Base-by-base conservation (phyloP, 2,113 vertebrate genomes). In the Scomber japonicus region DNA sequence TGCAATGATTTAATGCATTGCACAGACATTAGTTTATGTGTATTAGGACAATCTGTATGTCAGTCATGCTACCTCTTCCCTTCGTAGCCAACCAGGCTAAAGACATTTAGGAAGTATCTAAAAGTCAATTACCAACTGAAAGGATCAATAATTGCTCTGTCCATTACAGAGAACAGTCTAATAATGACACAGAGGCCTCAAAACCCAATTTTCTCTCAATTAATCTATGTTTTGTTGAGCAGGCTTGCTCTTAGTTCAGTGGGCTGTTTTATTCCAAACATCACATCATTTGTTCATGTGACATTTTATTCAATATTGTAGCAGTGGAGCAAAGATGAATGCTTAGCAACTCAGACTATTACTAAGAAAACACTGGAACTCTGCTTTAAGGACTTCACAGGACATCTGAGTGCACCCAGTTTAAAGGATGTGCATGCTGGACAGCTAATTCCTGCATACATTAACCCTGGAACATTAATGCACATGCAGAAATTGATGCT, bases 41-140 rank as follows among this genome's bases (percentile, higher is more conserved):
- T 66, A 50, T 73, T 8, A 55, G 49, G 60, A 35, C 35, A 49
- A 60, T 65, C n/a, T 78, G 30, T 16, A 19, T 54, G 59, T 30
- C 16, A 57, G 30, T 24, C 54, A 55, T 21, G 21, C 24, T 31
- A 1, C 14, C 30, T 51, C 49, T 64, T 30, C 16, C 30, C 24
- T 71, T 12, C 15, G 31, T 3, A 7, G 10, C 12, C 19, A 51
- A 35, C 67, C 24, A 45, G 31, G 12, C 78, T 80, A 56, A 84
- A 69, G 50, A 67, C 46, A 88, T 83, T 82, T 75, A 35, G 35
- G 71, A 80, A 50, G 21, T 46, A 80, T 87, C 75, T 87, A 51
- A 76, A 87, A 83, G 81, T 78, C 83, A 84, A 80, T 90, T 80
- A 83, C 61, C n/a, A 78, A 63, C 59, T 76, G 55, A 75, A 49